Base-by-base conservation (phyloP, 2,888 invertebrate species). In the Phragmatobia fuliginosa region DNA sequence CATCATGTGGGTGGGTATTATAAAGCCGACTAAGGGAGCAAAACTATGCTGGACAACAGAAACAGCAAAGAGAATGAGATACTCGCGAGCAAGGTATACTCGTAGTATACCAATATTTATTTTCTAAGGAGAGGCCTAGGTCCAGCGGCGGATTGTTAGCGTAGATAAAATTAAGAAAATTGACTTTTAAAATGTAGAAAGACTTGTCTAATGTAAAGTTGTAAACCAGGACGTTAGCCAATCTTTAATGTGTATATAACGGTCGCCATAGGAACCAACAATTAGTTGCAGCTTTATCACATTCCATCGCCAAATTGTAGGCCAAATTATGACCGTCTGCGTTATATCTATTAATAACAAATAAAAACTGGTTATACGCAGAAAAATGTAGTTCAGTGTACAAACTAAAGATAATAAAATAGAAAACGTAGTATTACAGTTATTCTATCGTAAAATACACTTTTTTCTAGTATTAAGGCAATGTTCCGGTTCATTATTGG, bases 381-480 rank as follows among this genome's bases (percentile, higher is more conserved):
- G 71, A 79, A 82, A 80, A 79, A 83, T 81, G 73, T 82, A 77
- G 82, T 77, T 72, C 77, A 73, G 61, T 67, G 60, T 78, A 80
- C 64, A 36, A 68, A 72, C 62, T 73, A 63, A 58, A 67, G 70
- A 74, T 73, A 82, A 83, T 84, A 84, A 83, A 81, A 84, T 76
- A 84, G 81, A 83, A 83, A 83, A 81, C 79, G 72, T 71, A 74
- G 70, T 72, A 83, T 75, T 76, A 87, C 87, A 84, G 85, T 86
- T 86, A 87, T 72, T 74, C 72, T 81, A 79, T 82, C 86, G 80
- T 86, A 84, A 83, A 86, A 85, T 76, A 82, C 73, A 82, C 11
- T 25, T 52, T 82, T 77, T 83, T 78, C 75, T 78, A 68, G 66
- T 72, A 70, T 76, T 78, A 78, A 70, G 75, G 71, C 71, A 75